Evolutionary conservation across 2,888 invertebrate genomes (phyloP).

Genomic region (Lypha dubia): DNA sequence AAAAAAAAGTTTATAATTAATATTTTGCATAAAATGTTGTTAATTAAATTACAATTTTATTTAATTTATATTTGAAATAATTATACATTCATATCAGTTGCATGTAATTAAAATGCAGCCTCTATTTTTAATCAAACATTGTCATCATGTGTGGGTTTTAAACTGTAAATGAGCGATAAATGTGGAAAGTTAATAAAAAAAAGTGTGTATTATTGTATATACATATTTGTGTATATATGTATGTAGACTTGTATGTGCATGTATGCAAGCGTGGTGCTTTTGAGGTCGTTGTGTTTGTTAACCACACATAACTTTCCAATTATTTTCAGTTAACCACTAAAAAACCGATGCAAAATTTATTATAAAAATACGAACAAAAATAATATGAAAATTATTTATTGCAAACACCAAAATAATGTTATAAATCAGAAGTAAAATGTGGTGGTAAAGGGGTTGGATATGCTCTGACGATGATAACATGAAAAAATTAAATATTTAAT

Average conservation of each 20-base stretch:
- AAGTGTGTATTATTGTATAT: too few species aligned
- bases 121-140: slow-evolving; percentile 40
- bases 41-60: neutral
- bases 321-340: slow-evolving; percentile 69
- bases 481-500: neutral
- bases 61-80: slow-evolving; percentile 17
- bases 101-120: slow-evolving; percentile 43
- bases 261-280: slow-evolving; percentile 21
- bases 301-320: slow-evolving; percentile 71
- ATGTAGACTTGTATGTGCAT: slow-evolving; percentile 1
- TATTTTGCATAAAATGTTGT: slow-evolving; percentile 22
- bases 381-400: slow-evolving; percentile 63
- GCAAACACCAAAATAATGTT: slow-evolving; percentile 57
- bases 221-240: neutral
- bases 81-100: slow-evolving; percentile 7
- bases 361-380: slow-evolving; percentile 71
- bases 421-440: slow-evolving; percentile 32
- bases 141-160: slow-evolving; percentile 44
- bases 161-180: slow-evolving; percentile 36
- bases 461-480: slow-evolving; percentile 4
- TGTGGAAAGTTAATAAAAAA: slow-evolving; percentile 8
- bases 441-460: slow-evolving; percentile 11
- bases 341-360: slow-evolving; percentile 70
- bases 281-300: slow-evolving; percentile 61
- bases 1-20: neutral